These are phyloP conservation scores for Bubo blakistoni DNA, from an alignment of 2,113 vertebrate genomes.

Conservation along the genomic window DNA sequence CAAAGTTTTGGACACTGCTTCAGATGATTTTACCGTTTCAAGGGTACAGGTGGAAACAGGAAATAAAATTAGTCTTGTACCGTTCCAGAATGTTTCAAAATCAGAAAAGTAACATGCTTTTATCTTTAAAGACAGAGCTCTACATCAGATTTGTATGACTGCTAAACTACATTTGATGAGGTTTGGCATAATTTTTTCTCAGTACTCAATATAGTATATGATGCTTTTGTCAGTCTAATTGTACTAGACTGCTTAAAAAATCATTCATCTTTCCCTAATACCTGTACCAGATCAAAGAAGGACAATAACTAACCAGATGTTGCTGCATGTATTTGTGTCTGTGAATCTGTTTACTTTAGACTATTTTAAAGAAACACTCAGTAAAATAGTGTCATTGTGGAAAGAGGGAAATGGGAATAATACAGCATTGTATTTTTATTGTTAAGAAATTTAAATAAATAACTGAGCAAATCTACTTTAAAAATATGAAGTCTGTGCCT, in stretches of 20 bases:
- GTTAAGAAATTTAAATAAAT: neutral
- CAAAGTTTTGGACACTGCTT: neutral
- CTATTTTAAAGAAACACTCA: neutral
- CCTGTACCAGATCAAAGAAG: neutral
- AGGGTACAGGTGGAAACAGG: neutral
- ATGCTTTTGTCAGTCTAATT: neutral
- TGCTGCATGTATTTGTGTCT: neutral
- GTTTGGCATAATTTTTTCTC: neutral
- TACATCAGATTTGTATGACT: neutral
- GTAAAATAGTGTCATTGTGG: neutral
- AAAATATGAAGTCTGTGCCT: neutral
- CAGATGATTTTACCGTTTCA: neutral
- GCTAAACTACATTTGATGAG: neutral
- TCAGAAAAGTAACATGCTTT: neutral
- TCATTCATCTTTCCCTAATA: neutral
- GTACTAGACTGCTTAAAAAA: neutral
- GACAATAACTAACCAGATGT: conserved; percentile 2
- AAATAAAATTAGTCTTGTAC: neutral
- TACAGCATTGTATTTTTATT: neutral
- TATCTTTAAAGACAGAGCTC: neutral
- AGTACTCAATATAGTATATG: neutral
- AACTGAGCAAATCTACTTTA: neutral
- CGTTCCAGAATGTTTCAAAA: neutral
- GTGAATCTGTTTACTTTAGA: neutral
- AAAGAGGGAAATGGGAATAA: neutral